A percentile compares a stretch with the other conserved stretches of the same genome.
Conservation (phyloP, 2,888 invertebrate species). For the Parnassius mnemosyne region DNA sequence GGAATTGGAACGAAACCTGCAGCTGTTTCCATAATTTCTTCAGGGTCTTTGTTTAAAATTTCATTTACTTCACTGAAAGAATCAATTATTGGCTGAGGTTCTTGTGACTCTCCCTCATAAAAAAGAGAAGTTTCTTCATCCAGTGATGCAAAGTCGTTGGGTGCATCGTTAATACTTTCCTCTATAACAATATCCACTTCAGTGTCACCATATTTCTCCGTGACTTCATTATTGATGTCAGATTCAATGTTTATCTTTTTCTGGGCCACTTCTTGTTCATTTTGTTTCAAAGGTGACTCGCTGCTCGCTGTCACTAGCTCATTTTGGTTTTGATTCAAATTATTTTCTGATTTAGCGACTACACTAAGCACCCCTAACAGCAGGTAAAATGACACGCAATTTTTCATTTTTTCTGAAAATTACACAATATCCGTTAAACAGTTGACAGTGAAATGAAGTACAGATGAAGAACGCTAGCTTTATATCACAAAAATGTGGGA, state of each 20-base stretch:
- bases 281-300: conserved; percentile 40
- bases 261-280: conserved; percentile 38
- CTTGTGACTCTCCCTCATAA: conserved; percentile 28
- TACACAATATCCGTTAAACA: conserved; percentile 28
- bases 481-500: conserved; percentile 59
- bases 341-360: conserved; percentile 42
- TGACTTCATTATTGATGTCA: conserved; percentile 29
- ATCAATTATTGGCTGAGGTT: conserved; percentile 25
- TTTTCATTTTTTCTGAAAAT: conserved; percentile 67
- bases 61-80: conserved; percentile 41
- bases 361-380: conserved; percentile 47
- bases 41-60: conserved; percentile 45
- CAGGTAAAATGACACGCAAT: conserved; percentile 41
- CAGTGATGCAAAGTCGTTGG: conserved; percentile 29
- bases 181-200: conserved; percentile 52
- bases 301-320: conserved; percentile 36
- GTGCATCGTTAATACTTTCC: conserved; percentile 40
- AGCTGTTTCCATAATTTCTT: conserved; percentile 68
- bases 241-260: conserved; percentile 34
- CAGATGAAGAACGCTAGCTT: conserved; percentile 34
- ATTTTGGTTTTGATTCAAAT: conserved; percentile 41
- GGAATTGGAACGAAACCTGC: conserved; percentile 63
- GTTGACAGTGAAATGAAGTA: conserved; percentile 30
- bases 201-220: conserved; percentile 33
- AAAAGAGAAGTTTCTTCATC: conserved; percentile 22